Evolutionary conservation across 2,888 invertebrate genomes (phyloP).

Genomic region (Cosmopolites sordidus): DNA sequence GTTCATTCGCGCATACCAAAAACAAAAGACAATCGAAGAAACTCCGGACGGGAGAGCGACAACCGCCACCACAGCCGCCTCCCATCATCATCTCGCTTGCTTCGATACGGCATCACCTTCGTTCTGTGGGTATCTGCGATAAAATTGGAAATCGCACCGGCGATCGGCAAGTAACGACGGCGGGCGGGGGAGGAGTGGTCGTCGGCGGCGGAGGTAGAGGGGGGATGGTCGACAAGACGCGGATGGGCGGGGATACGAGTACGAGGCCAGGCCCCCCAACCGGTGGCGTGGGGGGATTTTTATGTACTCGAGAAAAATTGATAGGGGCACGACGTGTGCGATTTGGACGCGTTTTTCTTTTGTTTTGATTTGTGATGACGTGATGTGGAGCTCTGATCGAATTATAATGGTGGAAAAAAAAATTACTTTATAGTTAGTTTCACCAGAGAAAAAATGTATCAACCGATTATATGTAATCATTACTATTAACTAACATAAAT

Average conservation of each 20-base stretch:
- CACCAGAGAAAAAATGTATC: too few species aligned
- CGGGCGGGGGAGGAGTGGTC: constrained; percentile 24
- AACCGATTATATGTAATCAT: too few species aligned
- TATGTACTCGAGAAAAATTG: constrained; percentile 27
- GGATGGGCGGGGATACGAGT: constrained; percentile 25
- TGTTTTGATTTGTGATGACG: constrained; percentile 1
- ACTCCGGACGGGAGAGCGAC: too few species aligned
- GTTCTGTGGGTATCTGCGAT: constrained; percentile 39
- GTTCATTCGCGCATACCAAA: too few species aligned
- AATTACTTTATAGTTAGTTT: too few species aligned
- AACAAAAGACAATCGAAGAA: constrained; percentile 16
- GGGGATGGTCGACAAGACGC: constrained; percentile 28
- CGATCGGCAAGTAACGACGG: constrained; percentile 18
- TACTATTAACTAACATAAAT: too few species aligned
- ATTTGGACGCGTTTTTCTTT: constrained; percentile 1
- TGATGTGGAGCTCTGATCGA: background rate
- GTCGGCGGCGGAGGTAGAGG: constrained; percentile 12
- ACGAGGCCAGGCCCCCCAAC: constrained; percentile 24
- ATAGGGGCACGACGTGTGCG: constrained; percentile 5
- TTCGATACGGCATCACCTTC: constrained; percentile 24
- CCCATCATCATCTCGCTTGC: constrained; percentile 6
- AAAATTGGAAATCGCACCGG: constrained; percentile 42
- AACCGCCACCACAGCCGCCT: background rate
- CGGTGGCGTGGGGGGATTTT: constrained; percentile 24
- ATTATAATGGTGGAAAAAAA: too few species aligned